These are phyloP conservation scores for Tribolium castaneum DNA, from an alignment of 1,140 invertebrate genomes.

Conservation along the genomic window DNA sequence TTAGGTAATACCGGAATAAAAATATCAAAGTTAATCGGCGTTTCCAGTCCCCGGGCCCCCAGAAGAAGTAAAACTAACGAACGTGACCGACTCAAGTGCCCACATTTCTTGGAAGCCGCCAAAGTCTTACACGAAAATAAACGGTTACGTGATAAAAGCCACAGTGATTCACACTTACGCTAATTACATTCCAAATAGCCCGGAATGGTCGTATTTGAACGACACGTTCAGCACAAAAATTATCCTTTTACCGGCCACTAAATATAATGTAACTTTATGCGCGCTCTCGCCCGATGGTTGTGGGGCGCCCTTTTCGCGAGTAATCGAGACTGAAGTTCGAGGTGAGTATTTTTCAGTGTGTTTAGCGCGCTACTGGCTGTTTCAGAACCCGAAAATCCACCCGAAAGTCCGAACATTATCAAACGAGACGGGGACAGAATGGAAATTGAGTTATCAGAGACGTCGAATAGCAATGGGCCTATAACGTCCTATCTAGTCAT, in stretches of 20 bases:
- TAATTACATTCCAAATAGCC: slow-evolving; percentile 45
- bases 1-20: no score
- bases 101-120: slow-evolving; percentile 57
- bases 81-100: slow-evolving; percentile 56
- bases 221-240: slow-evolving; percentile 56
- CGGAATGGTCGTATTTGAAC: slow-evolving; percentile 56
- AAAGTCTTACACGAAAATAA: slow-evolving; percentile 55
- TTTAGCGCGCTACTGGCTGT: no score
- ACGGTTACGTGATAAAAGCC: slow-evolving; percentile 56
- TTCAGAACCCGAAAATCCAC: slow-evolving; percentile 72
- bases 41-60: no score
- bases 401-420: slow-evolving; percentile 72
- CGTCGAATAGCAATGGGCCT: slow-evolving; percentile 80
- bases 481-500: slow-evolving; percentile 77
- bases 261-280: slow-evolving; percentile 58
- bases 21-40: no score
- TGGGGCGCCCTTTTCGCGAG: slow-evolving; percentile 50
- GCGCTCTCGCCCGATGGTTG: slow-evolving; percentile 49
- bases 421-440: slow-evolving; percentile 69
- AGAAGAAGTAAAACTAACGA: slow-evolving; percentile 53
- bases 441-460: slow-evolving; percentile 70
- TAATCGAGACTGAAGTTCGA: slow-evolving; percentile 57
- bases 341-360: slow-evolving; percentile 53
- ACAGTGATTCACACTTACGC: slow-evolving; percentile 56
- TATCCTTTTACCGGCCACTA: slow-evolving; percentile 55